phyloP scores from a whole-genome alignment of 1,140 invertebrate species.

The Eriosoma lanigerum region DNA sequence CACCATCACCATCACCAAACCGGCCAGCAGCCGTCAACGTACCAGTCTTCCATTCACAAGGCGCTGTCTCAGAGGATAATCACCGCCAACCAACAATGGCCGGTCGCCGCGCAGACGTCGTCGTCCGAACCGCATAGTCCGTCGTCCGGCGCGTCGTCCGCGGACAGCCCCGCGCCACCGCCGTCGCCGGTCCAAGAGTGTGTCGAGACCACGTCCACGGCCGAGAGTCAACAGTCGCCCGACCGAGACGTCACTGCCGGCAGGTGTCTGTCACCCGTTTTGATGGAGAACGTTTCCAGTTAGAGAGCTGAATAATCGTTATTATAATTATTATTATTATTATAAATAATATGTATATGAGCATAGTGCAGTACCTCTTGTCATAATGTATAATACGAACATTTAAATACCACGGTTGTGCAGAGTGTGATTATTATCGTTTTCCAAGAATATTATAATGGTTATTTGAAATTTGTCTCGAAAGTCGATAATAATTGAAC shows the following conservation, averaged over 20 bases:
- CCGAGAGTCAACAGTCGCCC: neutral
- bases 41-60: constrained; percentile 33
- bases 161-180: neutral
- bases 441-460: too few relatives aligned
- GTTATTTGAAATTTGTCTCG: too few relatives aligned
- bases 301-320: too few relatives aligned
- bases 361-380: too few relatives aligned
- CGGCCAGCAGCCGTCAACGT: neutral
- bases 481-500: too few relatives aligned
- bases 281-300: constrained; percentile 2
- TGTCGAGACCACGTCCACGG: neutral
- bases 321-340: too few relatives aligned
- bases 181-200: neutral
- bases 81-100: neutral
- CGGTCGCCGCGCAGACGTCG: neutral
- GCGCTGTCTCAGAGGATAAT: constrained; percentile 11
- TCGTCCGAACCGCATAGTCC: constrained; percentile 29
- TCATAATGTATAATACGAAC: too few relatives aligned
- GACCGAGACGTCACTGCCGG: neutral
- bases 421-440: too few relatives aligned
- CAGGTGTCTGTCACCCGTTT: neutral
- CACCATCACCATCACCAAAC: constrained; percentile 10
- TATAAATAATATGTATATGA: too few relatives aligned
- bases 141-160: neutral
- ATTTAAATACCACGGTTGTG: too few relatives aligned